Conservation (phyloP, 2,113 vertebrate genomes). For the Elephas maximus region DNA sequence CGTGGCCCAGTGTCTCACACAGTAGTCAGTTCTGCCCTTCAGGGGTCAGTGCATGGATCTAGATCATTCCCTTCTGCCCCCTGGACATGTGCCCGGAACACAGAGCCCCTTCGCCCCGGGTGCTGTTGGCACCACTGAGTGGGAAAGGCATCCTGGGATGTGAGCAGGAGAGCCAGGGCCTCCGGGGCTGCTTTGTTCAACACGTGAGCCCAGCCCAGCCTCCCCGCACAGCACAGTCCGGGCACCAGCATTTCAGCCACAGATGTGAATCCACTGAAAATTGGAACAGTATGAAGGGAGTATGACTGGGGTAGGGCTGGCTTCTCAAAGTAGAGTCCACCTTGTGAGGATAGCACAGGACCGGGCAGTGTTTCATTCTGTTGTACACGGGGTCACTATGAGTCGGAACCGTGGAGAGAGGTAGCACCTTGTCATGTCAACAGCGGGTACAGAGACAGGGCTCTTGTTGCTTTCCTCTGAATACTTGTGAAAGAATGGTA, state of each 20-base stretch:
- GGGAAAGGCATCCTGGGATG: conserved; percentile 51
- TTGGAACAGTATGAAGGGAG: fast-evolving
- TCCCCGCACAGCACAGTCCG: neutral
- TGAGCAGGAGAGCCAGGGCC: neutral
- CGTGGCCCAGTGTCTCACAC: fast-evolving
- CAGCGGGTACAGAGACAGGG: neutral
- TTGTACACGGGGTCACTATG: no score
- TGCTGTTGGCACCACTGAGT: fast-evolving
- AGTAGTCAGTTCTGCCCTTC: conserved; percentile 1
- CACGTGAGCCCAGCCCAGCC: fast-evolving
- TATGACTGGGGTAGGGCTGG: no score
- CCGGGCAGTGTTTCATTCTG: no score
- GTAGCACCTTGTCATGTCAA: fast-evolving
- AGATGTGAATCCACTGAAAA: neutral
- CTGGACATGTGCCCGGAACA: neutral
- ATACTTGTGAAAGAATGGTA: neutral
- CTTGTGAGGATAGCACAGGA: no score
- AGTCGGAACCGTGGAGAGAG: no score
- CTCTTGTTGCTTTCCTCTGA: neutral
- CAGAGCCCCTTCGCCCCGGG: neutral
- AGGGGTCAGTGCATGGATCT: neutral
- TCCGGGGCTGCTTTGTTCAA: neutral
- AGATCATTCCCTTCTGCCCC: neutral
- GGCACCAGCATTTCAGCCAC: fast-evolving
- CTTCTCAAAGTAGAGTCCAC: no score